A percentile compares a stretch with the other conserved stretches of the same genome.
Conservation (phyloP, 1,140 invertebrate species). For the Zaprionus kolodkinae region DNA sequence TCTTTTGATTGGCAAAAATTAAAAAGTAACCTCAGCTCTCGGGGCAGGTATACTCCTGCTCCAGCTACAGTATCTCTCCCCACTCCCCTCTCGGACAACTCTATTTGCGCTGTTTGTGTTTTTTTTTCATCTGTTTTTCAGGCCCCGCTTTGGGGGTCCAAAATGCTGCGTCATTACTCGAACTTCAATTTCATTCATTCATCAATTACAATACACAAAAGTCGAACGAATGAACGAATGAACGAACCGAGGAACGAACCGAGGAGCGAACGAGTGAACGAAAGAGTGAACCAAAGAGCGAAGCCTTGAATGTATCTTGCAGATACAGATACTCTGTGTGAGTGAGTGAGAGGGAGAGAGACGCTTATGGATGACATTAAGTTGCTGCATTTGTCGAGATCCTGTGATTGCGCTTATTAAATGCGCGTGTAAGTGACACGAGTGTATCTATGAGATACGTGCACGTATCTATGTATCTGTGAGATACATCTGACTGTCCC, state of each 20-base stretch:
- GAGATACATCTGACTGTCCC: slow-evolving; percentile 9
- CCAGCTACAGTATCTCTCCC: not conserved
- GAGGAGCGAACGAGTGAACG: slow-evolving; percentile 26
- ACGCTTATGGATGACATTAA: slow-evolving; percentile 66
- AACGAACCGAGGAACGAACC: slow-evolving; percentile 15
- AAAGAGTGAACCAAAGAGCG: not conserved
- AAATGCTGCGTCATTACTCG: slow-evolving; percentile 77
- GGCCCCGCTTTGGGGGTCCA: slow-evolving; percentile 35
- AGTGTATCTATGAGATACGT: slow-evolving; percentile 39
- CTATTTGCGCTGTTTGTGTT: slow-evolving; percentile 52
- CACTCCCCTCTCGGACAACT: slow-evolving; percentile 49
- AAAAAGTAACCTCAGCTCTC: slow-evolving; percentile 60
- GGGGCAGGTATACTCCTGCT: slow-evolving; percentile 14
- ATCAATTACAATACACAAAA: slow-evolving; percentile 81
- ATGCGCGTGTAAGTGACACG: slow-evolving; percentile 19
- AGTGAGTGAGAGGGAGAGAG: slow-evolving; percentile 17
- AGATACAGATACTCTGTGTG: slow-evolving; percentile 42
- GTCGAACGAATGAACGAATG: slow-evolving; percentile 48
- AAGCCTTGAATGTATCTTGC: slow-evolving; percentile 76
- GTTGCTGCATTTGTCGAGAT: slow-evolving; percentile 64
- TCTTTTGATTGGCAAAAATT: slow-evolving; percentile 80
- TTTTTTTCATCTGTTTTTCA: slow-evolving; percentile 23
- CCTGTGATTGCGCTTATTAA: slow-evolving; percentile 67
- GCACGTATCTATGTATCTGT: slow-evolving; percentile 31
- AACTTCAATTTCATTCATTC: slow-evolving; percentile 82